Conservation (phyloP, 30 jellyfish, hydroid and myxozoan species). For the Turritopsis dohrnii region DNA sequence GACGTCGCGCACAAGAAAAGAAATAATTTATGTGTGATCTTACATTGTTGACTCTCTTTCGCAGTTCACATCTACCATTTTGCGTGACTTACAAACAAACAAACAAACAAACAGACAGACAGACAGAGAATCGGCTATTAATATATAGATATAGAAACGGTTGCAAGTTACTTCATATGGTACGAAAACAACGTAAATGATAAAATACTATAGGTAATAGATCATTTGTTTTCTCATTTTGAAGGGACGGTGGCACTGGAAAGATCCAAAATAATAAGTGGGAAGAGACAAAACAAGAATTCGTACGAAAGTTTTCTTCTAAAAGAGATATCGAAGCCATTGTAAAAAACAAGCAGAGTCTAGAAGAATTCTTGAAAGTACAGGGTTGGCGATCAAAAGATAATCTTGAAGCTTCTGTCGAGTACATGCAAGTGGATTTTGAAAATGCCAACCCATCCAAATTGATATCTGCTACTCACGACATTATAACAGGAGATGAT, state of each 20-base stretch:
- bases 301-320: neutral
- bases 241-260: neutral
- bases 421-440: constrained; percentile 37
- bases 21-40: no score
- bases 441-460: constrained; percentile 49
- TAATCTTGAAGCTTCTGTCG: constrained; percentile 31
- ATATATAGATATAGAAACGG: no score
- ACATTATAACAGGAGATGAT: constrained; percentile 28
- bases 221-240: no score
- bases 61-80: no score
- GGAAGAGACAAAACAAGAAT: neutral
- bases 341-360: neutral
- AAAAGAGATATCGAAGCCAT: neutral
- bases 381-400: constrained; percentile 54
- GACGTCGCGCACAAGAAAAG: no score
- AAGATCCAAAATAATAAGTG: neutral
- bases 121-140: no score
- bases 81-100: no score
- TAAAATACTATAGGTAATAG: no score
- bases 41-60: no score
- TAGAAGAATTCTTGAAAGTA: neutral
- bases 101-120: no score
- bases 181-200: no score
- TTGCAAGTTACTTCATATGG: no score
- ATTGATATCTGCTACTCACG: constrained; percentile 1